phyloP scores from a whole-genome alignment of 2,797 vertebrate genomes.

The Furcifer pardalis region DNA sequence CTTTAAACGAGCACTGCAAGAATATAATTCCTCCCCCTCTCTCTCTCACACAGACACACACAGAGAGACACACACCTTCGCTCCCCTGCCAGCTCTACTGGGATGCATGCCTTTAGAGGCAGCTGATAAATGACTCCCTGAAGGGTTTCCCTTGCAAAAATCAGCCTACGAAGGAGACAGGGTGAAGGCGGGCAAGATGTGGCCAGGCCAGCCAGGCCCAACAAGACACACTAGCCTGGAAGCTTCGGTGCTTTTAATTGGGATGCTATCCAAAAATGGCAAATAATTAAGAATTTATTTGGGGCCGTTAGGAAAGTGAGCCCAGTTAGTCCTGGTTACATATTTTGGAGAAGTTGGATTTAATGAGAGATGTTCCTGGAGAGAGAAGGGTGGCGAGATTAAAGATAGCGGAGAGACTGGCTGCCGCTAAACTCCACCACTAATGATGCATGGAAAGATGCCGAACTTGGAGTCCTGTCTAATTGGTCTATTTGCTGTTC shows the following conservation, averaged over 20 bases:
- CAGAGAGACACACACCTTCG: too few species aligned
- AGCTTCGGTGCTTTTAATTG: conserved; percentile 82
- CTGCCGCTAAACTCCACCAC: conserved; percentile 87
- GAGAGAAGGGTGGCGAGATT: conserved; percentile 76
- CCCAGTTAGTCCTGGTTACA: conserved; percentile 89
- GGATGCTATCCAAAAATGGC: conserved; percentile 91
- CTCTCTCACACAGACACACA: too few species aligned
- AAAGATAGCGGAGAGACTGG: conserved; percentile 89
- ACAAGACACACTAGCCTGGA: conserved; percentile 38
- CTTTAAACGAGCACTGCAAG: conserved; percentile 64
- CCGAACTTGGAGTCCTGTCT: conserved; percentile 95
- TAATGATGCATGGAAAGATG: conserved; percentile 93
- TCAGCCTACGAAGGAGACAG: conserved; percentile 47
- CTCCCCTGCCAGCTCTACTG: conserved; percentile 37
- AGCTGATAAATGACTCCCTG: conserved; percentile 69
- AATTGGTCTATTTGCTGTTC: conserved; percentile 96
- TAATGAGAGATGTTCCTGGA: conserved; percentile 85
- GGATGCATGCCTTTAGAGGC: conserved; percentile 73
- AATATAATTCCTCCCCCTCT: conserved; percentile 60
- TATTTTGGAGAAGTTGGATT: conserved; percentile 89
- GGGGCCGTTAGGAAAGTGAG: conserved; percentile 89
- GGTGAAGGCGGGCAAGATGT: conserved; percentile 69
- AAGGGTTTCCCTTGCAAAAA: conserved; percentile 69
- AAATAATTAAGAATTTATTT: conserved; percentile 99
- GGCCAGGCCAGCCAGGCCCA: not conserved